Base-by-base conservation (phyloP, 2,888 invertebrate genomes). In the Maniola hyperantus region DNA sequence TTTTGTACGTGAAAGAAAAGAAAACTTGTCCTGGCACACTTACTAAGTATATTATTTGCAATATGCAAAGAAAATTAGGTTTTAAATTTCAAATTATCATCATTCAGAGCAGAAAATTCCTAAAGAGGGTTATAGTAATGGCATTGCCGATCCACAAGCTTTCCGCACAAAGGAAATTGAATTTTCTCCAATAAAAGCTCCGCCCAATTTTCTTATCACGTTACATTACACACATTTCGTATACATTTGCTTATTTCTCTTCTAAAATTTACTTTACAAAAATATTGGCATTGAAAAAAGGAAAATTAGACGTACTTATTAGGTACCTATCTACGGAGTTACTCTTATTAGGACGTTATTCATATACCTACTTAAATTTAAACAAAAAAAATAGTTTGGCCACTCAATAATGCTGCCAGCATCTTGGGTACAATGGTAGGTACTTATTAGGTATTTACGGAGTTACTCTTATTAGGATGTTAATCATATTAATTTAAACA, bases 101-200 rank as follows among this genome's bases (percentile, higher is more conserved):
- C 57, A 57, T 55, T 39, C 42, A 20, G 39, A 13, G 18, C 13
- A 18, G 20, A 33, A 48, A 33, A 48, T 36, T 18, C 15, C 11
- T 48, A 50, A n/a, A 61, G 36, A 34, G 50, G 48, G 34, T 61
- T 36, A 50, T 8, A 50, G 60, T 18, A 50, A 60, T 50, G 34
- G 60, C 33, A 60, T n/a, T 34, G 34, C 36, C 46, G 48, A 50
- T 50, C 48, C 54, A 42, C 64, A 20, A 44, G 48, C 60, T 48
- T 66, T 55, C 46, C 60, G 60, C 55, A 66, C 60, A 57, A 63
- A 63, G 59, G 36, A 63, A 69, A 66, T 66, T 69, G 63, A 64
- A 61, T 66, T 67, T 65, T 57, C 48, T 44, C 51, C 55, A 66
- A 69, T 69, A 64, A 61, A 54, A 64, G 64, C 59, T 58, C 64